These are phyloP conservation scores for Melanostoma mellinum DNA, from an alignment of 2,888 invertebrate species.

Conservation along the genomic window DNA sequence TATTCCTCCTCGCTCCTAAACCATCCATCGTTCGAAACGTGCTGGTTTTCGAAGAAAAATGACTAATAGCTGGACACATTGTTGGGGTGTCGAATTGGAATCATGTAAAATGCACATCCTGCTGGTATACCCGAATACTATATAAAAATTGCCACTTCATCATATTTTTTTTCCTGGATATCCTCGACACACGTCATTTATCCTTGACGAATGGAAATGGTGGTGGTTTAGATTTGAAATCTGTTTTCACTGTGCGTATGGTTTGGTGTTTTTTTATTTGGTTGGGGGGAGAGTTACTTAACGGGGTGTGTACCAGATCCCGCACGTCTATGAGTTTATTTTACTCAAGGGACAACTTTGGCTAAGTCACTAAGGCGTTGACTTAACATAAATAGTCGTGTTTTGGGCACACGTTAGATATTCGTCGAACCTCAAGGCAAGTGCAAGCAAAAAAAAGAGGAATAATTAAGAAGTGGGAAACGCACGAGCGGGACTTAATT, in stretches of 20 bases:
- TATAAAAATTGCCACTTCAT: conserved; percentile 47
- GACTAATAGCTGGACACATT: conserved; percentile 48
- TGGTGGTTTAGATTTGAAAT: conserved; percentile 41
- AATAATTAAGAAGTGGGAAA: neutral
- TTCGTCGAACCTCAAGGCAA: conserved; percentile 41
- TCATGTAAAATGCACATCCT: conserved; percentile 39
- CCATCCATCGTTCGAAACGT: conserved; percentile 24
- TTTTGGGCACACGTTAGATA: conserved; percentile 29
- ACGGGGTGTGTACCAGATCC: conserved; percentile 43
- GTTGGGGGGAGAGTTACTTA: conserved; percentile 12
- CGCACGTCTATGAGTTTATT: conserved; percentile 50
- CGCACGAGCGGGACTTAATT: conserved; percentile 58
- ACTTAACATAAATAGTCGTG: conserved; percentile 66
- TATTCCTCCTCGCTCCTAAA: conserved; percentile 30
- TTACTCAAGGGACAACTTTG: conserved; percentile 69
- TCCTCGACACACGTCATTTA: conserved; percentile 45
- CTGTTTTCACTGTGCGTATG: conserved; percentile 61
- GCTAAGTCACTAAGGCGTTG: conserved; percentile 71
- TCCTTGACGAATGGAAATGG: conserved; percentile 49
- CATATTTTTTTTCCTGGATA: conserved; percentile 29
- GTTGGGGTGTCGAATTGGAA: conserved; percentile 38
- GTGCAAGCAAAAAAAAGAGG: conserved; percentile 23
- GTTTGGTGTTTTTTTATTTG: neutral
- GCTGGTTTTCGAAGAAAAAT: conserved; percentile 32
- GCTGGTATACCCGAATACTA: neutral